These are phyloP conservation scores for Columba janthina DNA, from an alignment of 2,113 vertebrate species.

Conservation along the genomic window DNA sequence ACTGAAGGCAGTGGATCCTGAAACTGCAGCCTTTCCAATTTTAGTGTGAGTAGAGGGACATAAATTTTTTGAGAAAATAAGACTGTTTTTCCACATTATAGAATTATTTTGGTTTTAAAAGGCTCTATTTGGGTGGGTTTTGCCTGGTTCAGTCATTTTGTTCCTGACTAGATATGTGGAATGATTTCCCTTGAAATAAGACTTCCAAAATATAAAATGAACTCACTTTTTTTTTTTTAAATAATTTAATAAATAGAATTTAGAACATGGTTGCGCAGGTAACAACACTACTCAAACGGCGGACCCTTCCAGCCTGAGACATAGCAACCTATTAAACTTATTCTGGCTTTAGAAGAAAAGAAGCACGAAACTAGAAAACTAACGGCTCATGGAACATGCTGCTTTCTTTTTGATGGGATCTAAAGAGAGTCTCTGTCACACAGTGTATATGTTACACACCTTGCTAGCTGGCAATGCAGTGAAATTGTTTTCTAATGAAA, in stretches of 20 bases:
- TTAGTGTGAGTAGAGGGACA: neutral
- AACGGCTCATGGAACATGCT: neutral
- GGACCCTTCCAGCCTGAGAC: neutral
- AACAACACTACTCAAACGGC: neutral
- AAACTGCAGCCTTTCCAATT: neutral
- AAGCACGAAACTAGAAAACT: neutral
- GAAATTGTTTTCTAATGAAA: neutral
- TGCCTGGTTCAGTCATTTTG: neutral
- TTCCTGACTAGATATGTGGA: neutral
- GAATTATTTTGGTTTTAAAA: neutral
- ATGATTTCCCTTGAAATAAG: neutral
- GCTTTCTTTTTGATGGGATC: neutral
- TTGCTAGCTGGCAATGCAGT: neutral
- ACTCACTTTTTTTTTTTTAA: neutral
- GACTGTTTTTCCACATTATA: neutral
- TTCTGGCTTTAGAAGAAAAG: neutral
- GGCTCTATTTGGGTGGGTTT: neutral
- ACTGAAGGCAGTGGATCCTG: neutral
- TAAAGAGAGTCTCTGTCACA: neutral
- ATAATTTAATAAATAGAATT: neutral
- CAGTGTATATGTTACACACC: neutral
- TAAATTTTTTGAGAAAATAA: fast-evolving
- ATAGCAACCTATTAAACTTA: neutral
- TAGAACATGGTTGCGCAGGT: neutral
- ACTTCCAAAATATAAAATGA: neutral